A percentile compares a stretch with the other conserved stretches of the same genome.
Evolutionary conservation across 2,797 vertebrate species (phyloP).

Genomic region (Galago senegalensis): DNA sequence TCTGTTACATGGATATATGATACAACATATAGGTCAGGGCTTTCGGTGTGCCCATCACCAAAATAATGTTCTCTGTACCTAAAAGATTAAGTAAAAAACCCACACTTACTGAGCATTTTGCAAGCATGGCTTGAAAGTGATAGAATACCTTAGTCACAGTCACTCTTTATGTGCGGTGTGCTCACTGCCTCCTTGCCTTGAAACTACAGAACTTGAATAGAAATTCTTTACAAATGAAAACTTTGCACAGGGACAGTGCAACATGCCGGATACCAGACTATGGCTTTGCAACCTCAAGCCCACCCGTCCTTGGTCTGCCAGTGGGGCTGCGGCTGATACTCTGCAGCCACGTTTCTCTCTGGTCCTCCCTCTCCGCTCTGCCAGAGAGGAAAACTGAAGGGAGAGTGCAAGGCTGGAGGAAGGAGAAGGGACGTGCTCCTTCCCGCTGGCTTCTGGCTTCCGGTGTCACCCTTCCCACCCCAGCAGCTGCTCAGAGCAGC

Average conservation of each 20-base stretch:
- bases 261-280: background rate
- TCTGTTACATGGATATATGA: too few species aligned
- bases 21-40: too few species aligned
- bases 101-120: background rate
- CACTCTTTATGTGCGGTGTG: constrained; percentile 37
- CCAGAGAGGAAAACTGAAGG: too few species aligned
- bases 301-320: too few species aligned
- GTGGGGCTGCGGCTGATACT: background rate
- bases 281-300: background rate
- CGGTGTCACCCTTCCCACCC: background rate
- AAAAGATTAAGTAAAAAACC: background rate
- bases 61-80: too few species aligned
- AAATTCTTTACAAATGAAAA: constrained; percentile 9
- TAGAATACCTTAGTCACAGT: constrained; percentile 17
- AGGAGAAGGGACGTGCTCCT: background rate
- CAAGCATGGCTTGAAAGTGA: constrained; percentile 34
- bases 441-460: background rate
- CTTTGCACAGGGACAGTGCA: background rate
- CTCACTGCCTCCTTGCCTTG: constrained; percentile 16
- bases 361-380: background rate
- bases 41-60: too few species aligned
- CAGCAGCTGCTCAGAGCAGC: background rate
- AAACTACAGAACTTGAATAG: constrained; percentile 21
- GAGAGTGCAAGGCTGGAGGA: background rate
- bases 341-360: background rate